These are phyloP conservation scores for Globia sparganii DNA, from an alignment of 2,888 invertebrate species.

Conservation along the genomic window DNA sequence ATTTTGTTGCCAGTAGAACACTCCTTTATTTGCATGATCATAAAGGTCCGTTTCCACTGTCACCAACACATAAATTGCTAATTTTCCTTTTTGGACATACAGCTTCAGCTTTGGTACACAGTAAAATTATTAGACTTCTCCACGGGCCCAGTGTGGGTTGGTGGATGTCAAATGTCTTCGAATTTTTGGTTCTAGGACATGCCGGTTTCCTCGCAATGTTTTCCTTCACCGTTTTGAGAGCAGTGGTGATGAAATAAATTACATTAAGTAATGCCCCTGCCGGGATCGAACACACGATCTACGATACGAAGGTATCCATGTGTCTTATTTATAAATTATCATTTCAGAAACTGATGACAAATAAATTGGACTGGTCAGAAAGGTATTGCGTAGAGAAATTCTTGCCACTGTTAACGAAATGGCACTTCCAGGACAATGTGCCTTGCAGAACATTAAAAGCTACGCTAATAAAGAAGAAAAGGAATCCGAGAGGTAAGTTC, in stretches of 20 bases:
- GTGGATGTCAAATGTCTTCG: too few species aligned
- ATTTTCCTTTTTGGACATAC: not conserved
- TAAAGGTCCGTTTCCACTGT: not conserved
- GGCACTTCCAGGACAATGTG: slow-evolving; percentile 91
- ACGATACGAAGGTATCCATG: too few species aligned
- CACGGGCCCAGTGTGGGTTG: too few species aligned
- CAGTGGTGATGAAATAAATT: not conserved
- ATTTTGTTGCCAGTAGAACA: not conserved
- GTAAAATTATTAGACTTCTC: too few species aligned
- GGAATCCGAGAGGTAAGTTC: slow-evolving; percentile 87
- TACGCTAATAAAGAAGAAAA: slow-evolving; percentile 83
- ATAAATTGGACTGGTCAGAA: slow-evolving; percentile 93
- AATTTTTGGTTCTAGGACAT: too few species aligned
- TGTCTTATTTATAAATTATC: not conserved
- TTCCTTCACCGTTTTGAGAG: not conserved
- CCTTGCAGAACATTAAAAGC: slow-evolving; percentile 80
- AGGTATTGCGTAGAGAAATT: slow-evolving; percentile 94
- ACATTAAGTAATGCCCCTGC: not conserved
- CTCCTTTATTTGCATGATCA: not conserved
- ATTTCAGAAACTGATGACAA: slow-evolving; percentile 91
- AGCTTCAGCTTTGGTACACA: too few species aligned
- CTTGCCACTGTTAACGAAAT: slow-evolving; percentile 93
- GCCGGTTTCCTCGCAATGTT: too few species aligned
- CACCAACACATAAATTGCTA: not conserved
- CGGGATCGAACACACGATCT: too few species aligned